Base-by-base conservation (phyloP, 2,888 invertebrate species). In the Mycalesis mineus region DNA sequence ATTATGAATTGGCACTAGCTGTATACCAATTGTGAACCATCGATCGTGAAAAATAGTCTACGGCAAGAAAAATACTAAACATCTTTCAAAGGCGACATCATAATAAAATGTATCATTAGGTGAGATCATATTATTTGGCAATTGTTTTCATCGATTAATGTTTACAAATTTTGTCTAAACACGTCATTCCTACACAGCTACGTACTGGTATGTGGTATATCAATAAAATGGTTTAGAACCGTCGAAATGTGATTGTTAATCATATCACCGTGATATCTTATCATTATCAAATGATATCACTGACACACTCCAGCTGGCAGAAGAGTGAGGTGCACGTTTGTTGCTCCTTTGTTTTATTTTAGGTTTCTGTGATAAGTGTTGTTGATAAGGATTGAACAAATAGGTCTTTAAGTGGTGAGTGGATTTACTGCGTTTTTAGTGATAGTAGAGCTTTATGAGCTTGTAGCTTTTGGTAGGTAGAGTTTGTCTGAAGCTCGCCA, bases 251-350 rank as follows among this genome's bases (percentile, higher is more conserved):
- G 58, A 62, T 64, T 63, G 58, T 62, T 66, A 68, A 69, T 70
- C 68, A 62, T 56, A 45, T 17, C 15, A 47, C 15, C 58, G n/a
- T 60, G 42, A 50, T 67, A 67, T 66, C 68, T 70, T 70, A 70
- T 71, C 71, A 67, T 15, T 61, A 66, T 66, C 62, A 64, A 58
- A 62, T 62, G 69, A 71, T 71, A 70, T 62, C 57, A 56, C 48
- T 63, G 70, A 65, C 70, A 71, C 65, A 68, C 57, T 66, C 67
- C 55, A 61, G 61, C 55, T 11, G 52, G 57, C 62, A 47, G 52
- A 67, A 56, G 63, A 57, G 66, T 55, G 62, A 49, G 49, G 31
- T 66, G 65, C 65, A 68, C 67, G 71, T 65, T 55, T 55, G 50
- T 40, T 53, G 33, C 29, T 9, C n/a, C 42, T 40, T 58, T 61